Evolutionary conservation across 2,113 vertebrate species (phyloP), one percentile per base, ranked within the genome.

Genomic region (Marmota flaviventris): DNA sequence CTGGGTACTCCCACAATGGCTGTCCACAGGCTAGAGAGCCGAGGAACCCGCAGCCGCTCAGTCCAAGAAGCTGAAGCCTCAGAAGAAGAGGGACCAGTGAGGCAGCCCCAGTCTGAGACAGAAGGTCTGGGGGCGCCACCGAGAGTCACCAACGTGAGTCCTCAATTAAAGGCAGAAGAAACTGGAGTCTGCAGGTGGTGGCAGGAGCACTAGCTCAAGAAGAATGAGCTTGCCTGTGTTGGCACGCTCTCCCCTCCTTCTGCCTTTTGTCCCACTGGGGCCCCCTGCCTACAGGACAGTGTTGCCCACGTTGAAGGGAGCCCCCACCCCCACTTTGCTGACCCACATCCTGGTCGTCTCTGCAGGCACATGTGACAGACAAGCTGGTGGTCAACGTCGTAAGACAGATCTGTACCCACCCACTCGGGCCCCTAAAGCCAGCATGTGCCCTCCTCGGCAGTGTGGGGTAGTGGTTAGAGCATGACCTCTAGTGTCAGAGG

Each of bases 101-200:
- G 12, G 9, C n/a, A 63, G 53, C 29, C 22, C 32, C 39, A 0
- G 18, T n/a, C 8, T 24, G 11, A 12, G 29, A 0, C 29, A 58
- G 70, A 73, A 73, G 37, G 17, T 53, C 70, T 88, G 17, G 17
- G 10, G 9, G 27, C 6, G 61, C 27, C 39, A 56, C 42, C 22
- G 18, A 89, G 72, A 45, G 20, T 45, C 24, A 4, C 58, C 37
- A 72, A 13, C 2, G 27, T 12, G 39, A 61, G 32, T 63, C 72
- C 24, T 7, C 27, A 34, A 24, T 75, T 27, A 63, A 45, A 5
- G 42, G 27, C 72, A 61, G 18, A 32, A 42, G 73, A 88, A 14
- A 12, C 39, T 12, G 22, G 24, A 24, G 12, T 42, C 39, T 10
- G 9, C 10, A 13, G 39, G 39, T 39, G 24, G 25, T 25, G 39